These are phyloP conservation scores for Anoura caudifer DNA, from an alignment of 2,113 vertebrate genomes.

Conservation along the genomic window DNA sequence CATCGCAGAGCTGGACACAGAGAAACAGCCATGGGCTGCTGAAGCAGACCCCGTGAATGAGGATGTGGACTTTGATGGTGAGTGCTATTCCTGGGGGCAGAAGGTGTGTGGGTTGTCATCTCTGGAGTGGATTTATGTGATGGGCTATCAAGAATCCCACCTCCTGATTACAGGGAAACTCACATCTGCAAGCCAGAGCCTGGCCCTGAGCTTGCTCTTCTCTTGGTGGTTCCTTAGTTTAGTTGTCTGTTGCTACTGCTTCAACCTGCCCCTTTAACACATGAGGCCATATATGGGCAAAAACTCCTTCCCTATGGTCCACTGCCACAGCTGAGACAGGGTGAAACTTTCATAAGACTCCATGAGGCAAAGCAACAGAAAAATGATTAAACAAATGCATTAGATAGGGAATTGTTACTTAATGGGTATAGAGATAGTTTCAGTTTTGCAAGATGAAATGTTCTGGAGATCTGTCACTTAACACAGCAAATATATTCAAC, in stretches of 20 bases:
- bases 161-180: background rate
- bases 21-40: slow-evolving; percentile 80
- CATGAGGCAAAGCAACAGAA: background rate
- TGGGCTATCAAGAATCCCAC: background rate
- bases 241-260: rapidly evolving
- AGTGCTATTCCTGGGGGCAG: background rate
- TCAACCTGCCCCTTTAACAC: background rate
- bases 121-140: background rate
- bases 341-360: background rate
- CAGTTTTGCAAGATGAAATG: background rate
- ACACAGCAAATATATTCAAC: background rate
- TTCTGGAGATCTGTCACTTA: background rate
- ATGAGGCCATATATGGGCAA: background rate
- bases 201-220: background rate
- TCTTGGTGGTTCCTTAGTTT: background rate
- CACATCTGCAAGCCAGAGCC: background rate
- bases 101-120: background rate
- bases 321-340: background rate
- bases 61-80: slow-evolving; percentile 96
- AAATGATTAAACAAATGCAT: background rate
- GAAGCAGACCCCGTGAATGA: slow-evolving; percentile 80
- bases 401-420: background rate
- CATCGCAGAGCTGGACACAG: slow-evolving; percentile 91
- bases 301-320: background rate
- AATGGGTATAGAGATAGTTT: background rate